A percentile compares a stretch with the other conserved stretches of the same genome.
phyloP scores from a whole-genome alignment of 2,113 vertebrate species.

The Cephalopterus ornatus region DNA sequence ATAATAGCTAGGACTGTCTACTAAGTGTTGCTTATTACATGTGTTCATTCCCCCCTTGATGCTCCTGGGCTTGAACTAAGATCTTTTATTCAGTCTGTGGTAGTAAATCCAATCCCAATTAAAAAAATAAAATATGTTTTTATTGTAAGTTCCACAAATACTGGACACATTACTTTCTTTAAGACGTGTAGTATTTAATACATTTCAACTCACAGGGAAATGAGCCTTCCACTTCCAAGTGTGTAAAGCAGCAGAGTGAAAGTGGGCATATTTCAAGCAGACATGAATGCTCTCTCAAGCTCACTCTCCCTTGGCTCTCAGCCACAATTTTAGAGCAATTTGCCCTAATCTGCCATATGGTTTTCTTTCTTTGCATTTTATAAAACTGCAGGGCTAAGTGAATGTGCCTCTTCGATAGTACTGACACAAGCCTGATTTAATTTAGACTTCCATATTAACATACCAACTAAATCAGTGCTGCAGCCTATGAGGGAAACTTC shows the following conservation, averaged over 20 bases:
- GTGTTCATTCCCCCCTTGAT: neutral
- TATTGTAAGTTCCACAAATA: neutral
- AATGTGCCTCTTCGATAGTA: conserved; percentile 56
- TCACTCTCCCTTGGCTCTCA: conserved; percentile 37
- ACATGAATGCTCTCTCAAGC: conserved; percentile 16
- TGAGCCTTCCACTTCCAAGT: neutral
- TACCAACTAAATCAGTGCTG: conserved; percentile 60
- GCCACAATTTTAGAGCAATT: conserved; percentile 54
- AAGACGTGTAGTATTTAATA: neutral
- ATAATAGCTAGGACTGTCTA: neutral
- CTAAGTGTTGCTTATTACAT: neutral
- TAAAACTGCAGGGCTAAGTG: conserved; percentile 51
- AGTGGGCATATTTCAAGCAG: conserved; percentile 63
- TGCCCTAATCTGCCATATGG: conserved; percentile 64
- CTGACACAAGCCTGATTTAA: conserved; percentile 69
- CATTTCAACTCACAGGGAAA: conserved; percentile 29
- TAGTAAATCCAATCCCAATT: neutral
- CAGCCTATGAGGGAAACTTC: conserved; percentile 29
- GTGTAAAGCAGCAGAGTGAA: conserved; percentile 10
- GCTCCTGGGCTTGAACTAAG: neutral
- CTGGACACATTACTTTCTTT: neutral
- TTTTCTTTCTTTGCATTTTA: conserved; percentile 64
- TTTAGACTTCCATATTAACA: conserved; percentile 66
- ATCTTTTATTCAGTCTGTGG: neutral
- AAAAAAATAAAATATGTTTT: neutral